phyloP scores from a whole-genome alignment of 1,140 invertebrate genomes.

The Matsumurasca onukii region DNA sequence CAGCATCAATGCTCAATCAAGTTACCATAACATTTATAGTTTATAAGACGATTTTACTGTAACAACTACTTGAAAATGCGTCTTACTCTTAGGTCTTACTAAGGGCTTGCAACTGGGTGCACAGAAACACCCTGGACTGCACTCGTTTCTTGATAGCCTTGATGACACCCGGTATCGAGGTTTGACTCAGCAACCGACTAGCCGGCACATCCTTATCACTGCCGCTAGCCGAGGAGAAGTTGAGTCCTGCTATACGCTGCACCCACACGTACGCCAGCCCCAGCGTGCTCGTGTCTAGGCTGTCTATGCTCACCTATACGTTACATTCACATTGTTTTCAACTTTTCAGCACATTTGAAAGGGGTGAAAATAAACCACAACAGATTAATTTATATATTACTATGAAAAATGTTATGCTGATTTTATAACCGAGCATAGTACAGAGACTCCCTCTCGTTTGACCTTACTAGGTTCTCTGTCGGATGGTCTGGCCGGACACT shows the following conservation, averaged over 20 bases:
- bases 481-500: too few relatives aligned
- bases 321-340: slow-evolving; percentile 21
- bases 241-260: slow-evolving; percentile 82
- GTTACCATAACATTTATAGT: too few relatives aligned
- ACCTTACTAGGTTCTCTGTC: too few relatives aligned
- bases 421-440: neutral
- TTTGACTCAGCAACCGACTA: slow-evolving; percentile 56
- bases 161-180: slow-evolving; percentile 65
- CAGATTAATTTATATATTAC: slow-evolving; percentile 2
- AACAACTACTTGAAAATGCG: too few relatives aligned
- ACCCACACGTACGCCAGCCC: slow-evolving; percentile 89
- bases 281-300: slow-evolving; percentile 45
- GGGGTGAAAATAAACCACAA: neutral
- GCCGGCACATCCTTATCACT: slow-evolving; percentile 37
- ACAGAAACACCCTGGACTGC: slow-evolving; percentile 69
- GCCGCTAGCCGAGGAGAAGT: slow-evolving; percentile 56
- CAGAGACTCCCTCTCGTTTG: too few relatives aligned
- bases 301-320: slow-evolving; percentile 36
- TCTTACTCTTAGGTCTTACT: slow-evolving; percentile 65
- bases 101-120: slow-evolving; percentile 74
- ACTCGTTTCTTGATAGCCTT: slow-evolving; percentile 69
- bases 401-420: slow-evolving; percentile 3
- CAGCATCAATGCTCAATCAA: too few relatives aligned
- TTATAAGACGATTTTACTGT: too few relatives aligned
- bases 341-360: neutral